Base-by-base conservation (phyloP, 2,797 vertebrate species). In the Xenopus petersii region DNA sequence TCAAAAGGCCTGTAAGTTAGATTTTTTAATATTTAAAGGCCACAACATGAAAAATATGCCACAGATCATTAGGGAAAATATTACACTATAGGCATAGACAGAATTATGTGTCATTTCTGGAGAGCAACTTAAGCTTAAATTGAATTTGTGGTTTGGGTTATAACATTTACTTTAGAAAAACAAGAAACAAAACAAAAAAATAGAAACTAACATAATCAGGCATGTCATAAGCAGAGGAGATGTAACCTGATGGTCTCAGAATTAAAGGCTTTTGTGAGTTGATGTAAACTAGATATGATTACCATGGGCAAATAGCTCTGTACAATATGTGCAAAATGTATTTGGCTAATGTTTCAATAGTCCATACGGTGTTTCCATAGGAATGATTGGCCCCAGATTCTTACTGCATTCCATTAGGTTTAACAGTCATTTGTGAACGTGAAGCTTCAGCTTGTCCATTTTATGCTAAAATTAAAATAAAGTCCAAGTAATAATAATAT, bases 51-150 rank as follows among this genome's bases (percentile, higher is more conserved):
- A 42, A 42, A 42, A 42, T 5, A 42, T 42, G 33, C 73, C 65
- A 69, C 30, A 75, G 69, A 63, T 56, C 73, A 68, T 62, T 63
- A 12, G 58, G 59, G 12, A 30, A 75, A 68, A 75, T 75, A 42
- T 42, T 75, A 69, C 42, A 69, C 65, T 60, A 33, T 68, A 55
- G 8, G 59, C 33, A 26, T 6, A 75, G 59, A 75, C 64, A 54
- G 56, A 74, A 68, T 54, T 67, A 74, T 60, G n/a, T 69, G 66
- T 69, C 17, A 75, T 75, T 75, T 46, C 66, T 75, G 65, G 58
- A 63, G 66, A 75, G 56, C 48, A 42, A 61, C 63, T 68, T 68
- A 64, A 75, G 30, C 55, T 69, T 42, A 69, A 75, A 75, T 69
- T 75, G 47, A 75, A 69, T 75, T 69, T 75, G 73, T 55, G 65